phyloP scores from a whole-genome alignment of 2,113 vertebrate species.

The Gopherus flavomarginatus region DNA sequence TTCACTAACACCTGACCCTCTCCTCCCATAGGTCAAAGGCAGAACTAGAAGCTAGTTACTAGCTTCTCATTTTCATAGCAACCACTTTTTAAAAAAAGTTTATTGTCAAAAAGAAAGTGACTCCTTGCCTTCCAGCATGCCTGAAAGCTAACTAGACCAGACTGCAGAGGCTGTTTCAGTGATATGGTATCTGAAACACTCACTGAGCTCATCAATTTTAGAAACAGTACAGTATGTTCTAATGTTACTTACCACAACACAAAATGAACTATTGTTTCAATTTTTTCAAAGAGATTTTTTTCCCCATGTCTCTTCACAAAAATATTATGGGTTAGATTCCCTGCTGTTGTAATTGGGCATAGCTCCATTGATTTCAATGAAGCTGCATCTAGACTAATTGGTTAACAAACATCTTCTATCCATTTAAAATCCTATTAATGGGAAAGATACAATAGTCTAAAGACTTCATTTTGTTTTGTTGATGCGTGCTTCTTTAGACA shows the following conservation, averaged over 20 bases:
- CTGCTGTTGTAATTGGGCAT: not conserved
- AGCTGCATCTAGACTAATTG: not conserved
- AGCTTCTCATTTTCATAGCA: not conserved
- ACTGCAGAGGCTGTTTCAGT: not conserved
- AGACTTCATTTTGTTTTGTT: not conserved
- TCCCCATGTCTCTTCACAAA: not conserved
- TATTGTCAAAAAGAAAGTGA: not conserved
- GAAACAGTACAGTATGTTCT: not conserved
- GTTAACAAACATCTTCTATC: conserved; percentile 16
- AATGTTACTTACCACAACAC: not conserved
- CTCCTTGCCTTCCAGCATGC: not conserved
- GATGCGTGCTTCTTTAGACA: conserved; percentile 7
- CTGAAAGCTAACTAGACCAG: rapidly evolving
- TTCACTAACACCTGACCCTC: not conserved
- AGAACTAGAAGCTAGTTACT: not conserved
- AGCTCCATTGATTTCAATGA: not conserved
- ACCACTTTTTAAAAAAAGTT: not conserved
- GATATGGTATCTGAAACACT: not conserved
- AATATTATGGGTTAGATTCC: not conserved
- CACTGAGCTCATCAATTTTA: not conserved
- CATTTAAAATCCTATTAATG: conserved; percentile 10
- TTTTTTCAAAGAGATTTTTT: not conserved
- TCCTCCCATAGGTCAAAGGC: not conserved
- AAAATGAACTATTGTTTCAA: not conserved
- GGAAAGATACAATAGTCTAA: not conserved